Conservation (phyloP, 2,888 invertebrate genomes). For the Rhorus exstirpatorius region DNA sequence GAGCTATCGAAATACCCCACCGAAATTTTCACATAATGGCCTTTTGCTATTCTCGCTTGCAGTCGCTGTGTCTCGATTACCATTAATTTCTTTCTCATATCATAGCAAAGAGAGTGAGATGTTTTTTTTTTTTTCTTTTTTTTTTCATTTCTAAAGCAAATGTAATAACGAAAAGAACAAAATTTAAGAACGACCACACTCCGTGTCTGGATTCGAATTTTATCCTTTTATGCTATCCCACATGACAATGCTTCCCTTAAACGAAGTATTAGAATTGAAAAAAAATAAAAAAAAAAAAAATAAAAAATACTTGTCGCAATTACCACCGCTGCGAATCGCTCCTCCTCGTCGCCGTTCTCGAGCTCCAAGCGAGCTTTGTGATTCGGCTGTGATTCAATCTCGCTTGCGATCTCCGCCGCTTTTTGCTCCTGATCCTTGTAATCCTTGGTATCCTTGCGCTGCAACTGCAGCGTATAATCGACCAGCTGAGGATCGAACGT, state of each 20-base stretch:
- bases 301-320: slow-evolving; percentile 81
- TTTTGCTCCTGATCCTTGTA: slow-evolving; percentile 94
- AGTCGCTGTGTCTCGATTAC: too few species aligned
- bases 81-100: too few species aligned
- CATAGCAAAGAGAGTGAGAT: too few species aligned
- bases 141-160: too few species aligned
- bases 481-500: slow-evolving; percentile 96
- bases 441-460: slow-evolving; percentile 95
- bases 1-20: too few species aligned
- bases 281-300: slow-evolving; percentile 53
- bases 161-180: too few species aligned
- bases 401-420: slow-evolving; percentile 96
- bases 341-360: slow-evolving; percentile 97
- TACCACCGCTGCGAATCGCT: slow-evolving; percentile 94
- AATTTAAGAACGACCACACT: too few species aligned
- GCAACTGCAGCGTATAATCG: slow-evolving; percentile 96
- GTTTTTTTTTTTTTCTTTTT: too few species aligned
- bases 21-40: too few species aligned
- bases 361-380: slow-evolving; percentile 94
- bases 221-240: not conserved
- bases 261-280: too few species aligned
- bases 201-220: too few species aligned
- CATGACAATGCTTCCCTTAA: not conserved
- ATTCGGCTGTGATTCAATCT: slow-evolving; percentile 95
- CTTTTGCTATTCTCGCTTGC: too few species aligned